Base-by-base conservation (phyloP, 92 coral and sea anemone genomes). In the Actinostola sp. region DNA sequence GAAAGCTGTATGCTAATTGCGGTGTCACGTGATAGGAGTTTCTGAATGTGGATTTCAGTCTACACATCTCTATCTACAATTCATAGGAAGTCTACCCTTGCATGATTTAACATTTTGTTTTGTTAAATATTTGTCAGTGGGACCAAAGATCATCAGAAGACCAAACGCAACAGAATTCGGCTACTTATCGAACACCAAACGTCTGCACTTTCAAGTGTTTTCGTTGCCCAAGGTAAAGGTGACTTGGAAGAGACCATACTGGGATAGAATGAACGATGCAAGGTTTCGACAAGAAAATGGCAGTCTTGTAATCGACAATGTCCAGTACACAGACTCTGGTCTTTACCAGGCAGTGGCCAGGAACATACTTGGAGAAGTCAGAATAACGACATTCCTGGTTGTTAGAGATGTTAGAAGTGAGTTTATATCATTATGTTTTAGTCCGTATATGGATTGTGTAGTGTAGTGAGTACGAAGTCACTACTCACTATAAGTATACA, bases 311-410 rank as follows among this genome's bases (percentile, higher is more conserved):
- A 68, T 68, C 27, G 49, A 52, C 7, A 48, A 51, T 33, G 49
- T 68, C 61, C 31, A 68, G 61, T 68, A 48, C 61, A 32, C 39
- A 30, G 74, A 68, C 46, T 68, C 74, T 68, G 74, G 74, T 49
- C 42, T 32, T 17, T 68, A 68, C 33, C 44, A 50, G 46, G 74
- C 60, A 50, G 52, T 53, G 30, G 74, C 74, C 61, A 68, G 60
- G 61, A 68, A 68, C 50, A 31, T 51, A 5, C 44, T 68, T 17
- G 74, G 74, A 12, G 61, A 52, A n/a, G 60, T 68, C 1, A 49
- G 52, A 33, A 21, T 68, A 17, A 21, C 74, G 46, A 68, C 74
- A 8, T 68, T 68, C 41, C 59, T 68, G 31, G 74, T 30, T 3
- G 74, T 68, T 51, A 29, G 48, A 48, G 62, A 68, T 32, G 62